Base-by-base conservation (phyloP, 1,140 invertebrate genomes). In the Hyles vespertilio region DNA sequence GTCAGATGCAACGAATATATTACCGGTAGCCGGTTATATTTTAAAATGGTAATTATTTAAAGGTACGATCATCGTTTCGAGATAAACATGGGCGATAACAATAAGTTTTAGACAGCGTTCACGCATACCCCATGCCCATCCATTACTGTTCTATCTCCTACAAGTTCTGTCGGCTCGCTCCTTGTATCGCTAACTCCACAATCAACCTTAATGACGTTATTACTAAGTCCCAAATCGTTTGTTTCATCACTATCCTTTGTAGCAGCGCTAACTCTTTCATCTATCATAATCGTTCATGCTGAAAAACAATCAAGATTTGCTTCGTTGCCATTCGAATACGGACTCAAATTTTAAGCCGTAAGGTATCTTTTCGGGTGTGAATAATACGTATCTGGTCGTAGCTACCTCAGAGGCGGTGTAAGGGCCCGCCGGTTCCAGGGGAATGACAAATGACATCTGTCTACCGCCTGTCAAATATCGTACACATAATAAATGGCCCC, bases 391-490 rank as follows among this genome's bases (percentile, higher is more conserved):
- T 84, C 82, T 77, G 81, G 80, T 81, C 74, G 84, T 84, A 84
- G 81, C 83, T 80, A 85, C 74, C 79, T 81, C 79, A 79, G 77
- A 80, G 81, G 82, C 81, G 76, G 83, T 82, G 86, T 87, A 89
- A 89, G 86, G 84, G 85, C 87, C 85, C 79, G 72, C 80, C 82
- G 77, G 67, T 66, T 77, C 69, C 71, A 74, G 75, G 87, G 89
- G 89, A 89, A 89, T 90, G 87, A 90, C 89, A 89, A 89, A 90
- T 88, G 87, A 89, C 89, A 90, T 88, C 89, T 90, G 89, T 87
- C 89, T 89, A 87, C 87, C 84, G 87, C 87, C 89, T 90, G 89
- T 90, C 89, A 89, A 87, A 89, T 89, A 89, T 87, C 85, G 81
- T 87, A 89, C 87, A 90, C 87, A 90, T 90, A 89, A 90, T 90